A percentile compares a stretch with the other conserved stretches of the same genome.
phyloP scores from a whole-genome alignment of 2,797 vertebrate genomes.

The Macroramphosus scolopax region DNA sequence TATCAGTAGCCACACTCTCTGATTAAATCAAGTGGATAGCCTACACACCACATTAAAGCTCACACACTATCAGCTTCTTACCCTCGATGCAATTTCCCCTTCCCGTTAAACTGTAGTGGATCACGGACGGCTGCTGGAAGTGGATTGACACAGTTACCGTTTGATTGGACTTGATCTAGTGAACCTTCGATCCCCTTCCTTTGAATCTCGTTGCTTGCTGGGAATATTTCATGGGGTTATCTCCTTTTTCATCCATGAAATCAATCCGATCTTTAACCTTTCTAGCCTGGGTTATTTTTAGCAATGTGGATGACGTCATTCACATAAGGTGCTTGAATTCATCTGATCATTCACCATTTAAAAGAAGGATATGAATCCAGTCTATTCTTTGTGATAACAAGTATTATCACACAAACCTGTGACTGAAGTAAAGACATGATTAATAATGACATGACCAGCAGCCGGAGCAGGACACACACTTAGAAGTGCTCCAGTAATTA shows the following conservation, averaged over 20 bases:
- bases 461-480: too few relatives aligned
- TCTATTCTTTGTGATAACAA: too few relatives aligned
- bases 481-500: too few relatives aligned
- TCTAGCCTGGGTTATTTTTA: slow-evolving; percentile 20
- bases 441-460: too few relatives aligned
- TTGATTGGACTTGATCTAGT: slow-evolving; percentile 8
- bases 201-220: too few relatives aligned
- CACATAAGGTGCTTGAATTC: not conserved
- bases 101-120: too few relatives aligned
- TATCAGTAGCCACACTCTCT: slow-evolving; percentile 55
- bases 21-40: slow-evolving; percentile 68
- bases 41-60: slow-evolving; percentile 58
- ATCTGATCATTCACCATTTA: slow-evolving; percentile 6
- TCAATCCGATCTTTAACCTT: slow-evolving; percentile 35
- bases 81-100: slow-evolving; percentile 16
- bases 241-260: too few relatives aligned
- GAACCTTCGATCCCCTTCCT: slow-evolving; percentile 3
- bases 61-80: slow-evolving; percentile 49
- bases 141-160: slow-evolving; percentile 17
- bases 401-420: too few relatives aligned
- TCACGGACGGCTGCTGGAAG: too few relatives aligned
- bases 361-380: too few relatives aligned
- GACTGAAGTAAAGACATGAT: too few relatives aligned
- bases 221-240: too few relatives aligned
- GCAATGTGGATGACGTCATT: slow-evolving; percentile 5